Conservation (phyloP, 2,797 vertebrate genomes). For the Tadarida brasiliensis region DNA sequence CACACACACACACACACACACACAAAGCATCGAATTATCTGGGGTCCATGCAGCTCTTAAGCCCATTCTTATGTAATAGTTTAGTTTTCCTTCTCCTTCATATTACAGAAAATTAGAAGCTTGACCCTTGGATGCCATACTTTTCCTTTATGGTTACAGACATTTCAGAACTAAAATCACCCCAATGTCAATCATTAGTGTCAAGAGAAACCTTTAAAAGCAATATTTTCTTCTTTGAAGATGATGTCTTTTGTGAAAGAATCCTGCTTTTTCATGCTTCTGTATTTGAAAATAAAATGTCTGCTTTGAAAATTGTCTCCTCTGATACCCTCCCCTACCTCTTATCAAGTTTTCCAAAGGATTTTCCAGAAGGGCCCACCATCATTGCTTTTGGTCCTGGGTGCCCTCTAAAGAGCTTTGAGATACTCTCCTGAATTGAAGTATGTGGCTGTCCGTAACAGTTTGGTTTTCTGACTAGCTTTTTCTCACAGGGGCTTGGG, state of each 20-base stretch:
- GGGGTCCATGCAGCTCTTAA: neutral
- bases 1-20: too few species aligned
- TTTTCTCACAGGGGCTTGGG: neutral
- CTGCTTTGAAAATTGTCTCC: neutral
- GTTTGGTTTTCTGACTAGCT: neutral
- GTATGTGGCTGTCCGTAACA: neutral
- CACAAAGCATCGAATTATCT: neutral
- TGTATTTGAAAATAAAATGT: slow-evolving; percentile 8
- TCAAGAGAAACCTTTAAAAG: neutral
- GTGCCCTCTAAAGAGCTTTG: neutral
- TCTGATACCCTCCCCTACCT: neutral
- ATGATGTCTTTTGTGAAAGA: neutral
- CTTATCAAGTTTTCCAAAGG: neutral
- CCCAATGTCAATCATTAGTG: neutral
- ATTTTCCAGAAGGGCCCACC: neutral
- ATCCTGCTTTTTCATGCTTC: neutral
- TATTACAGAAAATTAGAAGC: neutral
- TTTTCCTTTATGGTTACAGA: neutral
- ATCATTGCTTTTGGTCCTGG: neutral
- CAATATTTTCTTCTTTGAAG: neutral
- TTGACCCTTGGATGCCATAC: neutral
- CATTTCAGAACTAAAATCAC: neutral
- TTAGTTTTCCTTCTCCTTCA: neutral
- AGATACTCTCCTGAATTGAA: neutral
- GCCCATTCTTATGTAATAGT: neutral